Percentiles rank a stretch among this genome's conserved stretches.
Evolutionary conservation across 1,140 invertebrate genomes (phyloP).

Genomic region (Chironomus striatipennis): DNA sequence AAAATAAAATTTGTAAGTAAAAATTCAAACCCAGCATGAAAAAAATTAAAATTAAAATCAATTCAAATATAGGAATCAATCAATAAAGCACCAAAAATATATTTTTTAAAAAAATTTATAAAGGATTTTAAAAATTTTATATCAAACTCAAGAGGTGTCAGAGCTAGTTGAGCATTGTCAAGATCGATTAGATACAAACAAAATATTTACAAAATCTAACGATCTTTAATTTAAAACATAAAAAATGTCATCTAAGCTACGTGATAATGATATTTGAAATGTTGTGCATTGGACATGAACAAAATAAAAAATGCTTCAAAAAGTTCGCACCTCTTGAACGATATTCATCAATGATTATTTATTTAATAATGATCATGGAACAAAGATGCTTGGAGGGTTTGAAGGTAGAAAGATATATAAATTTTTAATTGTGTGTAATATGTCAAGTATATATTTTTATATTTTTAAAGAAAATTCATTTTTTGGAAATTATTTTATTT

Average conservation of each 20-base stretch:
- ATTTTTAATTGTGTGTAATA: not conserved
- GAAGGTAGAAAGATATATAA: not conserved
- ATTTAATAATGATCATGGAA: not conserved
- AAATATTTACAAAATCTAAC: too few species aligned
- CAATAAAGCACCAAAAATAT: not conserved
- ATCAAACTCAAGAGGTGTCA: not conserved
- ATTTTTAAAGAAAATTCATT: not conserved
- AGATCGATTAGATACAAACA: too few species aligned
- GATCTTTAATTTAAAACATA: too few species aligned
- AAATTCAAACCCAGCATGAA: not conserved
- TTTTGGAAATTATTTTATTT: not conserved
- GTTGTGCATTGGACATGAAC: too few species aligned
- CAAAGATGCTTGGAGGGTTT: not conserved
- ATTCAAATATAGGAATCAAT: not conserved
- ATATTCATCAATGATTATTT: not conserved
- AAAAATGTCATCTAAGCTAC: too few species aligned
- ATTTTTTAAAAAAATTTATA: not conserved
- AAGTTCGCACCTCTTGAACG: too few species aligned
- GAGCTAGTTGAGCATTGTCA: too few species aligned
- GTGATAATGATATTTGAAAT: too few species aligned
- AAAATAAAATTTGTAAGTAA: not conserved
- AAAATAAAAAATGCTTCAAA: too few species aligned
- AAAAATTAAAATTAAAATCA: not conserved
- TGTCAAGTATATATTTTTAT: not conserved
- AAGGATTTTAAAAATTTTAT: not conserved